These are phyloP conservation scores for Pseudanteris insignis DNA, from an alignment of 2,888 invertebrate species.

Conservation along the genomic window DNA sequence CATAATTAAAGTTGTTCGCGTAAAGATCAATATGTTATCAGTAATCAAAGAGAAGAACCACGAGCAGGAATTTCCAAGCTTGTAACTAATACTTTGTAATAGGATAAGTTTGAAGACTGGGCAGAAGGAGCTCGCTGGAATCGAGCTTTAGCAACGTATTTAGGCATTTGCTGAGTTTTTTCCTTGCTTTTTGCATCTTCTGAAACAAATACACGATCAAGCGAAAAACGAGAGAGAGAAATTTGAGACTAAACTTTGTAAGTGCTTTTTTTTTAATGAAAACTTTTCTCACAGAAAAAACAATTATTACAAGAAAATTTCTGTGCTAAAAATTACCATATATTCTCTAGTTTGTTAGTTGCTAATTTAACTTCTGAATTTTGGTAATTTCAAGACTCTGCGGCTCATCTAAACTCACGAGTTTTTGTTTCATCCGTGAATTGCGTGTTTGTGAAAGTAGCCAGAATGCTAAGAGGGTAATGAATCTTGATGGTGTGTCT, in stretches of 20 bases:
- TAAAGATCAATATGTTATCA: slow-evolving; percentile 11
- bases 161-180: neutral
- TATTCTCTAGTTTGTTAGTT: too few relatives aligned
- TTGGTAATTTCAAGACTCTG: too few relatives aligned
- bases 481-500: slow-evolving; percentile 15
- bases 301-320: too few relatives aligned
- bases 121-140: slow-evolving; percentile 7
- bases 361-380: too few relatives aligned
- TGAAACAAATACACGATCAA: slow-evolving; percentile 15
- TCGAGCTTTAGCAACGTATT: slow-evolving; percentile 2
- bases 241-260: too few relatives aligned
- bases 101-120: slow-evolving; percentile 24
- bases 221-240: neutral
- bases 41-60: slow-evolving; percentile 25
- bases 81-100: slow-evolving; percentile 31
- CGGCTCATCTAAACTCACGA: too few relatives aligned
- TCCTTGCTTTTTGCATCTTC: slow-evolving; percentile 1
- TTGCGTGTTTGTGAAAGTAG: too few relatives aligned
- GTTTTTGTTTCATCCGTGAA: too few relatives aligned
- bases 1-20: slow-evolving; percentile 19
- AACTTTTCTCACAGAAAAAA: too few relatives aligned
- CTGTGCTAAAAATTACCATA: too few relatives aligned
- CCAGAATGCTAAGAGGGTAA: too few relatives aligned
- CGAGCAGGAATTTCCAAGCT: slow-evolving; percentile 18
- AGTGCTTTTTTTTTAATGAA: too few relatives aligned